Conservation (phyloP, 2,113 vertebrate genomes). For the Arvicanthis niloticus region DNA sequence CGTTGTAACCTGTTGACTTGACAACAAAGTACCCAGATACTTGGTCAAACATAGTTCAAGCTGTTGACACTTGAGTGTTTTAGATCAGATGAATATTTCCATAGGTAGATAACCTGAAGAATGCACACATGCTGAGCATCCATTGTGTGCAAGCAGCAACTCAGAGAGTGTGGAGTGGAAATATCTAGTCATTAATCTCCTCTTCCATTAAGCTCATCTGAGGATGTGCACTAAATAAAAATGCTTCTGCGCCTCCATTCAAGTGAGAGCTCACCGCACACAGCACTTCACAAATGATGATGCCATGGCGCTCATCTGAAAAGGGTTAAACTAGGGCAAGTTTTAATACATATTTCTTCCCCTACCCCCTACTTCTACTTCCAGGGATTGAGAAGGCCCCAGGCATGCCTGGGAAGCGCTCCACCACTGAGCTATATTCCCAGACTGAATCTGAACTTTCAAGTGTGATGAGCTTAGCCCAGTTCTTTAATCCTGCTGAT, state of each 20-base stretch:
- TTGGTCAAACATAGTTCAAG: not conserved
- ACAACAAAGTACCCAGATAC: not conserved
- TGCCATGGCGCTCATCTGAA: not conserved
- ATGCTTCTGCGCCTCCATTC: not conserved
- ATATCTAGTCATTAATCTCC: constrained; percentile 10
- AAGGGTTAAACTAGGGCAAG: not conserved
- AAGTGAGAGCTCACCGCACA: not conserved
- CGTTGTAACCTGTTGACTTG: not conserved
- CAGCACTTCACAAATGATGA: not conserved
- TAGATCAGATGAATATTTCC: not conserved
- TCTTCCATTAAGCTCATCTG: constrained; percentile 22
- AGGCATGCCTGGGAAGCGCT: not conserved
- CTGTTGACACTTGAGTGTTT: not conserved
- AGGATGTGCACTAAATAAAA: not conserved
- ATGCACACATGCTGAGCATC: not conserved
- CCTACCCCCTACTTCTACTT: not conserved
- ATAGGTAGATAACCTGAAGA: too few relatives aligned
- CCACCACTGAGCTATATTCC: not conserved
- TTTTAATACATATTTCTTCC: not conserved
- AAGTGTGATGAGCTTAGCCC: not conserved
- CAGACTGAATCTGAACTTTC: not conserved
- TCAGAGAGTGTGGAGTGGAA: not conserved
- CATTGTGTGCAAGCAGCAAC: not conserved
- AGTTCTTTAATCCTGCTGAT: not conserved
- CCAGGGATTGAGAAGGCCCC: not conserved